A percentile compares a stretch with the other conserved stretches of the same genome.
Conservation (phyloP, 2,113 vertebrate species). For the Hipposideros armiger region DNA sequence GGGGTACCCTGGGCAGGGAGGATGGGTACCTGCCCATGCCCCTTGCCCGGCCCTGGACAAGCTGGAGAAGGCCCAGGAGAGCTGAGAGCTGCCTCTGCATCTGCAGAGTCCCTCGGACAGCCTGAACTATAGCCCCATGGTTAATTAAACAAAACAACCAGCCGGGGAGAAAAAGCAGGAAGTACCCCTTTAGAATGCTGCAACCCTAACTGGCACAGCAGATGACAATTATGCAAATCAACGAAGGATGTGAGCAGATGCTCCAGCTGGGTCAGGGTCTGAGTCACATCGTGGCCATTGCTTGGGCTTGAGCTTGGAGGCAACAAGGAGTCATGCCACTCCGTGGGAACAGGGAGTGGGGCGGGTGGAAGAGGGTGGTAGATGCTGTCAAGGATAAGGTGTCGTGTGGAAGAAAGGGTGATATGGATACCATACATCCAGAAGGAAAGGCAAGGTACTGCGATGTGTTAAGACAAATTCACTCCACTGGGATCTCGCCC, state of each 20-base stretch:
- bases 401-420: background rate
- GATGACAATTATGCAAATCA: background rate
- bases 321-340: background rate
- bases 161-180: background rate
- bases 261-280: background rate
- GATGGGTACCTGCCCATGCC: background rate
- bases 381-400: background rate
- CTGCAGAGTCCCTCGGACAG: background rate
- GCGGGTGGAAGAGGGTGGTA: background rate
- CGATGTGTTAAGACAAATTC: background rate
- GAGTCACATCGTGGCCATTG: rapidly evolving
- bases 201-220: background rate
- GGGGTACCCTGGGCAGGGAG: background rate
- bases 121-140: background rate
- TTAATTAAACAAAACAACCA: background rate
- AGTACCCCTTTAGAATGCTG: background rate
- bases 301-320: background rate
- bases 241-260: background rate
- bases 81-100: background rate
- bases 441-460: background rate
- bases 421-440: background rate
- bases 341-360: background rate
- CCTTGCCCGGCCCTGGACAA: background rate
- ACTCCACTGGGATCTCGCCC: background rate
- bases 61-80: background rate